Base-by-base conservation (phyloP, 2,113 vertebrate species). In the Damaliscus lunatus region DNA sequence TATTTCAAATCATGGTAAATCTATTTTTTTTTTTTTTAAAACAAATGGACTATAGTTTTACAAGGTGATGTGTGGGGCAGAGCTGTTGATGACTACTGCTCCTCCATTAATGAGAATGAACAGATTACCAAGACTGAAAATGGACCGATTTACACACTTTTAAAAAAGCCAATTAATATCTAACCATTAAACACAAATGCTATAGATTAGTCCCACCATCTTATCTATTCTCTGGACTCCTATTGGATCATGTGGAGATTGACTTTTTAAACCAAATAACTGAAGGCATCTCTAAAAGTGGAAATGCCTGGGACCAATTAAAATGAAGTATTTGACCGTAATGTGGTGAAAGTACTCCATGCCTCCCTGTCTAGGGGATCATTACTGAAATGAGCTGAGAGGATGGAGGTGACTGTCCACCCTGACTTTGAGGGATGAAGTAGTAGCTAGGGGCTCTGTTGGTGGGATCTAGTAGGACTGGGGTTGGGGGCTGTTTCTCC, bases 1-100 rank as follows among this genome's bases (percentile, higher is more conserved):
- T 99, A 98, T 98, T 98, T 99, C 96, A 90, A 87, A 91, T 92
- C 48, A 80, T 98, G 98, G 99, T 98, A 98, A 98, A 98, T 98
- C 98, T 98, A 87, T 98, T 98, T 97, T 95, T 67, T 67, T 50
- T 46, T 78, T 43, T 36, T 43, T n/a, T 25, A 2, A 96, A 96
- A 92, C 55, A 52, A 96, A 59, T 0, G 46, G 84, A 74, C 93
- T 92, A 7, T 97, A 60, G 89, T 96, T 97, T 98, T 94, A 92
- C 40, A 90, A 91, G 93, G 98, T 96, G 97, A 60, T 36, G 2
- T 25, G 52, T 0, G 0, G 57, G 4, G 13, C 27, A 0, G 16
- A 43, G 96, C 77, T 19, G 93, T 81, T 85, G 96, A 83, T 27
- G 97, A 88, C 53, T 1, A 13, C 43, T 0, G 27, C 57, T 77